Evolutionary conservation across 2,888 invertebrate genomes (phyloP), one percentile per base, ranked within the genome.

Genomic region (Lepidocyrtinus sp.): DNA sequence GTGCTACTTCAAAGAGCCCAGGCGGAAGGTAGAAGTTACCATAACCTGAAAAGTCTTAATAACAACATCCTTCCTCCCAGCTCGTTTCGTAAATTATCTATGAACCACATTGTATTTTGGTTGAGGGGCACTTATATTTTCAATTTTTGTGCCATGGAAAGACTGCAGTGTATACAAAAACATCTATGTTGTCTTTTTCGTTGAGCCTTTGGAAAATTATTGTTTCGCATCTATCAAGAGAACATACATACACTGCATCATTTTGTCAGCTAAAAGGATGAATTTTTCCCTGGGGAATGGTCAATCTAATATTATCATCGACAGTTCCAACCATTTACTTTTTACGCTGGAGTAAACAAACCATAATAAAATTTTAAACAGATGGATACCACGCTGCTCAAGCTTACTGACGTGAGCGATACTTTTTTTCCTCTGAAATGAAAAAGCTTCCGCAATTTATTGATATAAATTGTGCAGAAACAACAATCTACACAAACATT

Each of bases 221-320:
- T 50, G 50, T 50, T 25, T n/a, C 59, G 27, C 68, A 67, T 75
- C 68, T 75, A 68, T 75, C 75, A 62, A 36, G 75, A 75, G 68
- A 64, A 50, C 64, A 55, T 61, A 46, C 36, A 15, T 15, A 19
- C 59, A 62, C 25, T 61, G 45, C 68, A 75, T 67, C 67, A 61
- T 61, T 75, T 67, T 67, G 68, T 68, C 68, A 63, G 71, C 61
- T 71, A 71, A 72, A 73, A 73, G 55, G 67, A 75, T 67, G 45
- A 25, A 75, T 75, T 75, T 62, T 27, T 36, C 73, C 73, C 75
- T 5, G n/a, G 75, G 67, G 75, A 68, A 75, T 62, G 75, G 75
- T 62, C 75, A 75, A 25, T 62, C 68, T 59, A 65, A 65, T 61
- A 45, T 71, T 67, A 50, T 67, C 36, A 75, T 75, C 75, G 75